Conservation (phyloP, 2,888 invertebrate species). For the Harmothoe impar region DNA sequence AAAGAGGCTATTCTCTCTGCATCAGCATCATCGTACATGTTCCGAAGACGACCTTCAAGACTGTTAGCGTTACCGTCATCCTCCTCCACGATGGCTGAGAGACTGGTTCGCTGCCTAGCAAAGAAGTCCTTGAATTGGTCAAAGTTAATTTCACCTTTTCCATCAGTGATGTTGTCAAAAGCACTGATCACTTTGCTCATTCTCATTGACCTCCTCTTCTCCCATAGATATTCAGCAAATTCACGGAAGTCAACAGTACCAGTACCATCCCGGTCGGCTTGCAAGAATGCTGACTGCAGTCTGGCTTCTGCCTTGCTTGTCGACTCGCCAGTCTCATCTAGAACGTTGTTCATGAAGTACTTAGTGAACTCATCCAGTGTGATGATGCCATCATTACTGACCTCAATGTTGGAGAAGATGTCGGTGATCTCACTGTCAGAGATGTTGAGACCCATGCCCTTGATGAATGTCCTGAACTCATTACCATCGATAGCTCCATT, state of each 20-base stretch:
- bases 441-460: constrained; percentile 68
- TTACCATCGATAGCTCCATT: constrained; percentile 69
- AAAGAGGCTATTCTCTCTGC: constrained; percentile 63
- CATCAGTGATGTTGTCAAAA: constrained; percentile 66
- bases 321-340: constrained; percentile 64
- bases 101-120: constrained; percentile 33
- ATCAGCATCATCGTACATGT: constrained; percentile 60
- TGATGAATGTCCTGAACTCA: constrained; percentile 68
- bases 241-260: constrained; percentile 70
- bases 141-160: constrained; percentile 66
- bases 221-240: constrained; percentile 69
- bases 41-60: constrained; percentile 38
- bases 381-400: constrained; percentile 56
- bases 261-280: constrained; percentile 69
- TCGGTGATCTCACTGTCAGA: constrained; percentile 65
- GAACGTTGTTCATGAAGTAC: constrained; percentile 68
- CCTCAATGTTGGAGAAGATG: constrained; percentile 66
- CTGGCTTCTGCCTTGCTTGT: constrained; percentile 58
- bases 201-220: constrained; percentile 61
- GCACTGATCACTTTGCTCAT: constrained; percentile 63
- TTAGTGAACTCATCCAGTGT: constrained; percentile 69
- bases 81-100: constrained; percentile 50
- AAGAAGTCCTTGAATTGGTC: constrained; percentile 68
- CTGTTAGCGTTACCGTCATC: neutral
- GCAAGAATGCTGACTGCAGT: constrained; percentile 68